Evolutionary conservation across 1,140 invertebrate species (phyloP).

Genomic region (Brachionus paranguensis): DNA sequence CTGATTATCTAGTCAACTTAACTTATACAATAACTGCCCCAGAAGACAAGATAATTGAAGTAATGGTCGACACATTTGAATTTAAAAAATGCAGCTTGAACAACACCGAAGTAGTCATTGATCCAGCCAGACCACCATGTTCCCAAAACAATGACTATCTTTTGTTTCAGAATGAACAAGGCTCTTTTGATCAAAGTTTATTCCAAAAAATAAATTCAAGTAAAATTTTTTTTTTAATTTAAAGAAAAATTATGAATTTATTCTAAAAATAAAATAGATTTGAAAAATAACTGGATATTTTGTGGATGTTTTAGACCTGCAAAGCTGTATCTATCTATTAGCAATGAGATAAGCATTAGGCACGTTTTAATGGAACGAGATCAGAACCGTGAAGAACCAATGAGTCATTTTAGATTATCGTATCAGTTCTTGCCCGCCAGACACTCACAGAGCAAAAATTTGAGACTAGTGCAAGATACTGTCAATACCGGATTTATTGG

Average conservation of each 20-base stretch:
- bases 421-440: not conserved
- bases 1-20: conserved; percentile 14
- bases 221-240: not conserved
- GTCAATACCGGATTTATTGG: conserved; percentile 21
- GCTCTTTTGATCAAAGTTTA: not conserved
- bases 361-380: not conserved
- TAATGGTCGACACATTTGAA: conserved; percentile 5
- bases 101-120: not conserved
- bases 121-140: not conserved
- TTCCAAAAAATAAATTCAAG: conserved; percentile 24
- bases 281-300: conserved; percentile 7
- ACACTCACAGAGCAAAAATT: not conserved
- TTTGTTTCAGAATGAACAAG: not conserved
- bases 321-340: not conserved
- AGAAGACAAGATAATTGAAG: not conserved
- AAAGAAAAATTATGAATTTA: not conserved
- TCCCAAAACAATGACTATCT: conserved; percentile 21
- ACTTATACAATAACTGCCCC: conserved; percentile 10
- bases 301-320: not conserved
- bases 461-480: conserved; percentile 21
- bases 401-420: conserved; percentile 1
- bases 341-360: not conserved
- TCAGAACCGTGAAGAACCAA: not conserved
- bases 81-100: conserved; percentile 19
- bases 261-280: not conserved